phyloP scores from a whole-genome alignment of 1,140 invertebrate species.

The Aphidius ervi region DNA sequence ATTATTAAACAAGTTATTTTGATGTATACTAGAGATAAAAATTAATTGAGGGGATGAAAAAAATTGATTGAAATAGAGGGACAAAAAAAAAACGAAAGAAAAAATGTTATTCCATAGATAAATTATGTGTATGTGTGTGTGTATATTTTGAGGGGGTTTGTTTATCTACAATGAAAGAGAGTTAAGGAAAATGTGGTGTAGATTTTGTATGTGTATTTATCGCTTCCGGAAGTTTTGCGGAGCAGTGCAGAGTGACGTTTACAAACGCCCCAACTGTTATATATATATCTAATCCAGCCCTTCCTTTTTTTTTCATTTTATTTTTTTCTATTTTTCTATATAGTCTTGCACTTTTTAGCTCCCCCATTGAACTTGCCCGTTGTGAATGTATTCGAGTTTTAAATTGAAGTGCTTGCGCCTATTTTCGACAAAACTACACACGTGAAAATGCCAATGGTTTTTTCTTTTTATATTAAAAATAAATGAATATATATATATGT shows the following conservation, averaged over 20 bases:
- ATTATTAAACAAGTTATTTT: no score
- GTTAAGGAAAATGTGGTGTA: no score
- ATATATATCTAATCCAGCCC: constrained; percentile 8
- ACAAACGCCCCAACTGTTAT: constrained; percentile 18
- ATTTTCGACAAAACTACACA: not conserved
- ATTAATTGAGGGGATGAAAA: not conserved
- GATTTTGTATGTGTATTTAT: constrained; percentile 28
- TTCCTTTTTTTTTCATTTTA: constrained; percentile 20
- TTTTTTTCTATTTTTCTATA: constrained; percentile 4
- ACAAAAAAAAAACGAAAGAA: not conserved
- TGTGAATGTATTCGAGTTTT: no score
- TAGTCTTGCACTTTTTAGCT: constrained; percentile 24
- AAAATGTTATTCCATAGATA: no score
- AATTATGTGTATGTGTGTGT: no score
- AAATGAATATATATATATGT: not conserved
- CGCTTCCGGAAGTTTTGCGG: constrained; percentile 26
- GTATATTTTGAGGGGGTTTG: no score
- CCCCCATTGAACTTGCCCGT: constrained; percentile 27
- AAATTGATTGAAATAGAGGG: not conserved
- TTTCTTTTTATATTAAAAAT: not conserved
- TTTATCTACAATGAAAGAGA: no score
- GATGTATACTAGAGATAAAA: no score
- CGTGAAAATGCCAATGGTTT: constrained; percentile 16
- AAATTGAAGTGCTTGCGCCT: not conserved
- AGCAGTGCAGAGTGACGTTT: constrained; percentile 23